phyloP scores from a whole-genome alignment of 2,113 vertebrate genomes.

The Arizona elegans region DNA sequence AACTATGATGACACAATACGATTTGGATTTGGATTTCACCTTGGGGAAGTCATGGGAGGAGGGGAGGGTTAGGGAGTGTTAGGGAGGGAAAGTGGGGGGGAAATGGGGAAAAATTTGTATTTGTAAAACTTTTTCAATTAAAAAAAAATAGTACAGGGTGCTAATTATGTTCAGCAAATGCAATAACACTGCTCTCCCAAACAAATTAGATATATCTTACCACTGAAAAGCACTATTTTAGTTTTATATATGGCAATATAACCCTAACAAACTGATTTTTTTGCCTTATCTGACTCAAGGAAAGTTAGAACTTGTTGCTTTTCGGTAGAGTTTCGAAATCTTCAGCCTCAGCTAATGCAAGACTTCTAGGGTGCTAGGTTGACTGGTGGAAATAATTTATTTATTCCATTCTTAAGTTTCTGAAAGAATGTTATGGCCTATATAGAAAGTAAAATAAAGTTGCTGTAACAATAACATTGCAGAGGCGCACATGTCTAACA shows the following conservation, averaged over 20 bases:
- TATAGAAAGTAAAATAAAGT: neutral
- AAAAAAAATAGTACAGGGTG: neutral
- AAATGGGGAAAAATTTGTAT: too few species aligned
- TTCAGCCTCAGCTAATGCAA: neutral
- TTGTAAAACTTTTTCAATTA: too few species aligned
- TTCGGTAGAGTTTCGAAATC: neutral
- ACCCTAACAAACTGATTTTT: neutral
- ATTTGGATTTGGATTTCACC: too few species aligned
- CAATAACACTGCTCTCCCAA: neutral
- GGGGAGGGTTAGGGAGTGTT: too few species aligned
- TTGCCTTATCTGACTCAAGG: neutral
- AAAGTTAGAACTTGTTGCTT: neutral
- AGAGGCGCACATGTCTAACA: neutral
- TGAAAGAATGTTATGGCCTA: too few species aligned
- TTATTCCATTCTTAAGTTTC: neutral
- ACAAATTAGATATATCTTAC: neutral
- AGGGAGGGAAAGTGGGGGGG: too few species aligned
- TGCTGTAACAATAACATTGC: neutral
- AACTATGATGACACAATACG: too few species aligned
- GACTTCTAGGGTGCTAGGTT: neutral
- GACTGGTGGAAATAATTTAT: neutral
- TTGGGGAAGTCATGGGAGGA: too few species aligned
- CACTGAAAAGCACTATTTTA: neutral
- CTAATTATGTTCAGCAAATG: neutral
- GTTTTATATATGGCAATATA: neutral